Percentiles rank a stretch among this genome's conserved stretches.
Evolutionary conservation across 2,888 invertebrate genomes (phyloP).

Genomic region (Melolontha melolontha): DNA sequence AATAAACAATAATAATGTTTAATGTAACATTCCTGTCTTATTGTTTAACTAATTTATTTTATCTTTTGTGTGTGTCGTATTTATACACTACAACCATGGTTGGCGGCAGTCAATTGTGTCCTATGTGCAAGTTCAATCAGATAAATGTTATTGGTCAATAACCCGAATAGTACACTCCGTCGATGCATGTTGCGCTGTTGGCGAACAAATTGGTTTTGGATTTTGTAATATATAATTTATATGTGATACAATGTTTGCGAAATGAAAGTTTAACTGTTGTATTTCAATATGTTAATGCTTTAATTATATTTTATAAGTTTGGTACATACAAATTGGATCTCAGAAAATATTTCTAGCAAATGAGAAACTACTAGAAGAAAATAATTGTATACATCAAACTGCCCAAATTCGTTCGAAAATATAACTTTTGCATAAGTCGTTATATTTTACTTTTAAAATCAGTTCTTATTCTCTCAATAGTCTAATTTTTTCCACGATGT

Average conservation of each 20-base stretch:
- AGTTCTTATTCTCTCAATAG: too few relatives aligned
- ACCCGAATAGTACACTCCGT: slow-evolving; percentile 35
- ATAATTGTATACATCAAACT: too few relatives aligned
- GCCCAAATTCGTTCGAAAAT: too few relatives aligned
- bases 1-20: too few relatives aligned
- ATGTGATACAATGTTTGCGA: slow-evolving; percentile 4
- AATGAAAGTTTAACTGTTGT: slow-evolving; percentile 21
- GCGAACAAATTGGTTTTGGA: slow-evolving; percentile 21
- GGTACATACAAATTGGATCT: too few relatives aligned
- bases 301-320: too few relatives aligned
- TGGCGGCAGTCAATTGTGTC: slow-evolving; percentile 33
- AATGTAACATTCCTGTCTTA: not conserved
- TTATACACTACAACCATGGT: slow-evolving; percentile 1
- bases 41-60: slow-evolving; percentile 31
- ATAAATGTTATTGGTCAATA: slow-evolving; percentile 42
- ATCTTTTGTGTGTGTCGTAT: slow-evolving; percentile 4
- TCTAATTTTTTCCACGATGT: too few relatives aligned
- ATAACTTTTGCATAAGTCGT: too few relatives aligned
- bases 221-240: slow-evolving; percentile 1
- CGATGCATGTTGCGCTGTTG: slow-evolving; percentile 24
- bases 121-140: slow-evolving; percentile 39
- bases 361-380: too few relatives aligned
- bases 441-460: too few relatives aligned
- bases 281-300: not conserved
- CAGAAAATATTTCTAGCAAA: too few relatives aligned